These are phyloP conservation scores for Odocoileus hemionus DNA, from an alignment of 2,113 vertebrate species.

Conservation along the genomic window DNA sequence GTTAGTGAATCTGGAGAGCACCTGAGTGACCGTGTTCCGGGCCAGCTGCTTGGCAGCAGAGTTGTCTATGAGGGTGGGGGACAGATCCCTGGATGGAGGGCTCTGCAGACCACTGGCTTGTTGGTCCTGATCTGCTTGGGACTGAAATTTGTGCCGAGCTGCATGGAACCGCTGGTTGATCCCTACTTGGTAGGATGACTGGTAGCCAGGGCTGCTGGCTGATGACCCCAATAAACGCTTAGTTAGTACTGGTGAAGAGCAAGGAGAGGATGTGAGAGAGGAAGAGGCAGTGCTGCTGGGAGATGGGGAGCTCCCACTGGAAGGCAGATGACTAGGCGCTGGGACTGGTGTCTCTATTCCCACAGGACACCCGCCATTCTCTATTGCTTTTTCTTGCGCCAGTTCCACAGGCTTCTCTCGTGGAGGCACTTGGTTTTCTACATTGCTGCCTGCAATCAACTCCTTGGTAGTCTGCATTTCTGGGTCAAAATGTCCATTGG, in stretches of 20 bases:
- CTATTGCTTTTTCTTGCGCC: constrained; percentile 77
- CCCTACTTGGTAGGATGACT: constrained; percentile 94
- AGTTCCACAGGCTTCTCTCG: constrained; percentile 72
- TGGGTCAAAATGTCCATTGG: constrained; percentile 86
- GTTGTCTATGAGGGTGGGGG: constrained; percentile 82
- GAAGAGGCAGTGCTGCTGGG: constrained; percentile 92
- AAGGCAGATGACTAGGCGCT: constrained; percentile 76
- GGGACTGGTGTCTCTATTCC: constrained; percentile 70
- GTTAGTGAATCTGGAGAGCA: constrained; percentile 93
- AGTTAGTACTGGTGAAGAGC: constrained; percentile 90
- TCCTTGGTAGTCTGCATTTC: constrained; percentile 60
- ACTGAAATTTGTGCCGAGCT: constrained; percentile 95
- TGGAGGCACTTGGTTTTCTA: constrained; percentile 63
- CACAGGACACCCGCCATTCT: constrained; percentile 81
- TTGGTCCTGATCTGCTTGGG: constrained; percentile 90
- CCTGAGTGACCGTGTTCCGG: constrained; percentile 94
- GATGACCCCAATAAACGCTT: constrained; percentile 88
- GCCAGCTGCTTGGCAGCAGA: constrained; percentile 91
- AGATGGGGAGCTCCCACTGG: constrained; percentile 79
- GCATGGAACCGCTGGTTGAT: constrained; percentile 98
- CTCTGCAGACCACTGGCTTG: constrained; percentile 79
- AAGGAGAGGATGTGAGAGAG: constrained; percentile 94
- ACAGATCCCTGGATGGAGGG: constrained; percentile 85
- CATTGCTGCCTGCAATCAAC: background rate
- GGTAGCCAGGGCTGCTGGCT: constrained; percentile 86